Conservation (phyloP, 2,113 vertebrate species). For the Semicossyphus pulcher region DNA sequence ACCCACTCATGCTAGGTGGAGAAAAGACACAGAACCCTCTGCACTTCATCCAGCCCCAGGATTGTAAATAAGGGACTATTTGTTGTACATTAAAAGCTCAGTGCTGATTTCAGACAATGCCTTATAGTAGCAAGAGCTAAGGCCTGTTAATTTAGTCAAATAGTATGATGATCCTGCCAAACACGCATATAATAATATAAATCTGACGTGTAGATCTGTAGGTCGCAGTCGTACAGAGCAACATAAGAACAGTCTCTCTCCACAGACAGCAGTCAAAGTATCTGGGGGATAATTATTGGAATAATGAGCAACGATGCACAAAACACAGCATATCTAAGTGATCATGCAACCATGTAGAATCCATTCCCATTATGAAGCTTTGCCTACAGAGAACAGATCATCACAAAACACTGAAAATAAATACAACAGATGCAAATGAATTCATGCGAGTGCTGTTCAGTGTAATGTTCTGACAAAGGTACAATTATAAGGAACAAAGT, state of each 20-base stretch:
- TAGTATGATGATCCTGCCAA: too few relatives aligned
- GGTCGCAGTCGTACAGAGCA: not conserved
- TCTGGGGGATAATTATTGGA: slow-evolving; percentile 13
- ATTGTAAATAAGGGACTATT: slow-evolving; percentile 19
- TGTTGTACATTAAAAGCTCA: not conserved
- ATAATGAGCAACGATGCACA: not conserved
- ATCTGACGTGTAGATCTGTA: not conserved
- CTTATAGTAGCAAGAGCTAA: not conserved
- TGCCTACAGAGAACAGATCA: not conserved
- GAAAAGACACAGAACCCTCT: slow-evolving; percentile 47
- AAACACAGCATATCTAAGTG: too few relatives aligned
- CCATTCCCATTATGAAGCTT: not conserved
- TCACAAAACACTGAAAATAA: slow-evolving; percentile 1
- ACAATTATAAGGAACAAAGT: not conserved
- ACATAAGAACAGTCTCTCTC: not conserved
- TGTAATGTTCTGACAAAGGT: not conserved
- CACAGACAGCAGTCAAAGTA: not conserved
- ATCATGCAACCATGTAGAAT: not conserved
- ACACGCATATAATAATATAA: too few relatives aligned
- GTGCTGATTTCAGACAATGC: not conserved
- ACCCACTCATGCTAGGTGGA: slow-evolving; percentile 38
- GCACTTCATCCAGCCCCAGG: slow-evolving; percentile 4
- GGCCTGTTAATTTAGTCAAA: too few relatives aligned
- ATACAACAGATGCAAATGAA: not conserved
- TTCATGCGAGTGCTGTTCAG: not conserved